Percentiles rank a stretch among this genome's conserved stretches.
Conservation (phyloP, 2,888 invertebrate genomes). For the Gymnoscelis rufifasciata region DNA sequence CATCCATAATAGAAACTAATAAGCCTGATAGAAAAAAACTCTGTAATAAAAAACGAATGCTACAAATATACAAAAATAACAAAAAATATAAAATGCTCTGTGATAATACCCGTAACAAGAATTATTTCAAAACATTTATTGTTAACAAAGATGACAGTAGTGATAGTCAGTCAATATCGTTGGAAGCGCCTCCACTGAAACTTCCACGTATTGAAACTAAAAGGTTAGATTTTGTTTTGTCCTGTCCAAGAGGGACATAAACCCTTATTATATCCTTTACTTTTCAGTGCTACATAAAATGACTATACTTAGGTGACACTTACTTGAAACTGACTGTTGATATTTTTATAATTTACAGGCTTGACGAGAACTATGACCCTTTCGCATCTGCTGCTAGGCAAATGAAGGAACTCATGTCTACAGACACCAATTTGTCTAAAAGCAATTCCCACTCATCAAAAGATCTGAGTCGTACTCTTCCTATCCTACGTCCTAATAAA, state of each 20-base stretch:
- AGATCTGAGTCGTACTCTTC: conserved; percentile 67
- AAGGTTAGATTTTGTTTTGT: conserved; percentile 52
- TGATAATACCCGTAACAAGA: conserved; percentile 47
- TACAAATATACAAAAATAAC: conserved; percentile 49
- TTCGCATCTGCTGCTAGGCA: conserved; percentile 89
- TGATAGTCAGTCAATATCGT: conserved; percentile 52
- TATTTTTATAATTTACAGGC: conserved; percentile 44
- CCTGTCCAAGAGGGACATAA: too few relatives aligned
- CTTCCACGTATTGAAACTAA: conserved; percentile 66
- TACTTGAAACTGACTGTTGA: too few relatives aligned
- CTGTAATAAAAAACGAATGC: conserved; percentile 46
- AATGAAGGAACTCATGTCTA: conserved; percentile 87
- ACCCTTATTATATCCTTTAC: too few relatives aligned
- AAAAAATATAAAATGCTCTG: conserved; percentile 53
- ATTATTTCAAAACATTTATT: conserved; percentile 60
- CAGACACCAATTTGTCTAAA: conserved; percentile 78
- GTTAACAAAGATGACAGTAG: conserved; percentile 51
- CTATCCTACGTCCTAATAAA: conserved; percentile 60
- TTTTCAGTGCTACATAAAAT: conserved; percentile 10
- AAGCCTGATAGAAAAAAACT: conserved; percentile 41
- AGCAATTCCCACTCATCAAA: conserved; percentile 60
- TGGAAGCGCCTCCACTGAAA: conserved; percentile 66
- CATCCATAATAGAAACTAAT: conserved; percentile 57
- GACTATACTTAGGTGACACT: too few relatives aligned
- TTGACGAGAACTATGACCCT: conserved; percentile 84